A percentile compares a stretch with the other conserved stretches of the same genome.
Conservation (phyloP, 2,113 vertebrate genomes). For the Tichodroma muraria region DNA sequence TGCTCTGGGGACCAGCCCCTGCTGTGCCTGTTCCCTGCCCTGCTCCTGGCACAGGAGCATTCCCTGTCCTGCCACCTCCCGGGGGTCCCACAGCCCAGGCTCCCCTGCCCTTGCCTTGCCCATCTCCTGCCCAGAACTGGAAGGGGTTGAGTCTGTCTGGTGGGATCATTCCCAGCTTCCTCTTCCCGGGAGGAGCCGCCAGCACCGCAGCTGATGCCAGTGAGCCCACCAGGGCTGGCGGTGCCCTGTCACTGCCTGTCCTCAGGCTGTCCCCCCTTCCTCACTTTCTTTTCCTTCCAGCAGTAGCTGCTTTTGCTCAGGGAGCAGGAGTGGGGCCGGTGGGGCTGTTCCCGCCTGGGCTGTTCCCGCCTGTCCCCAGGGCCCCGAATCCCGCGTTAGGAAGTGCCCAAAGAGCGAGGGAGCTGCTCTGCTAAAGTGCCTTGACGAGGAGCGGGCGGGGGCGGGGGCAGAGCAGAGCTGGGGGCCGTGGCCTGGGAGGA, state of each 20-base stretch:
- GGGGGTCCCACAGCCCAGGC: fast-evolving
- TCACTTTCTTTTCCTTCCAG: conserved; percentile 27
- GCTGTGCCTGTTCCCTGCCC: neutral
- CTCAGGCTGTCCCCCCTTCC: neutral
- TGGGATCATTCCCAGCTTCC: neutral
- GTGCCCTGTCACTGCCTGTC: neutral
- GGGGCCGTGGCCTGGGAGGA: neutral
- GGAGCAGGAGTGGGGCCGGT: neutral
- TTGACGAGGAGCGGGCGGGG: conserved; percentile 14
- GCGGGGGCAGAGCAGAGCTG: neutral
- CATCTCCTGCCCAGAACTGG: neutral
- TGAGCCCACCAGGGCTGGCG: fast-evolving
- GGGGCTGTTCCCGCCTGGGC: neutral
- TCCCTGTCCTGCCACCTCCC: neutral
- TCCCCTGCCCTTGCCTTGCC: neutral
- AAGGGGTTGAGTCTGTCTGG: neutral
- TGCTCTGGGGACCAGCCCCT: neutral
- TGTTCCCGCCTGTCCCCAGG: neutral
- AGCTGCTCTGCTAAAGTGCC: conserved; percentile 62
- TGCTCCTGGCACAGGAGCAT: neutral
- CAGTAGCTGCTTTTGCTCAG: conserved; percentile 58
- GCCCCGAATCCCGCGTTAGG: neutral
- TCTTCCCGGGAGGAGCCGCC: fast-evolving
- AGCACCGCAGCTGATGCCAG: neutral
- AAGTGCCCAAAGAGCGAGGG: conserved; percentile 50